phyloP scores from a whole-genome alignment of 2,113 vertebrate genomes.

The Rhinopithecus roxellana region DNA sequence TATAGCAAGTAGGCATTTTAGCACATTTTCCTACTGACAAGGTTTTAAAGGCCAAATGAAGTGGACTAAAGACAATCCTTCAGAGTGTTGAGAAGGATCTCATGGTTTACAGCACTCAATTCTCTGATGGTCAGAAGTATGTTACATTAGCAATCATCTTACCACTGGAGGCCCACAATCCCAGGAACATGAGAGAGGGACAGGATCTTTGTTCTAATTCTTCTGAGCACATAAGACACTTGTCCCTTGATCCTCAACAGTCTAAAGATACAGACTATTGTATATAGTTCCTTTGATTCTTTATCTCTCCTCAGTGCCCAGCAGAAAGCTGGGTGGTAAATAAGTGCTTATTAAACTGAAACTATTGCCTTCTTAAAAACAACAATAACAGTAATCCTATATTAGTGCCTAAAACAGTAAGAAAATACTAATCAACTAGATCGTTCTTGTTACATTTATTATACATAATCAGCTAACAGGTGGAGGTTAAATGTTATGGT shows the following conservation, averaged over 20 bases:
- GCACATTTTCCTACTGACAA: background rate
- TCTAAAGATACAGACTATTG: background rate
- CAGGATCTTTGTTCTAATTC: background rate
- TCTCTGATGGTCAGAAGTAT: background rate
- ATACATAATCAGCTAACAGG: background rate
- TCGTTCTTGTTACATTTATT: background rate
- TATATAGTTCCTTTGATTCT: background rate
- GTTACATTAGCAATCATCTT: background rate
- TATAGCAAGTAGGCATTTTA: background rate
- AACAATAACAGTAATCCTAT: background rate
- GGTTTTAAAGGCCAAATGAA: background rate
- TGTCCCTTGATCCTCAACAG: background rate
- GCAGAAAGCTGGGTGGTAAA: background rate
- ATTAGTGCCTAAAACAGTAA: background rate
- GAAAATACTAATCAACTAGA: background rate
- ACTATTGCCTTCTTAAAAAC: background rate
- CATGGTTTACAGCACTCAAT: too few relatives aligned
- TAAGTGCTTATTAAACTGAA: background rate
- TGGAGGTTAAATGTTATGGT: background rate
- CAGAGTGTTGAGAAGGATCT: background rate
- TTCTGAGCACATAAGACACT: background rate
- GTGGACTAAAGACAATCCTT: background rate
- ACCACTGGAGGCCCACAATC: background rate
- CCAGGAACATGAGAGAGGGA: background rate
- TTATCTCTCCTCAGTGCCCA: background rate